Evolutionary conservation across 2,113 vertebrate genomes (phyloP).

Genomic region (Malurus elegans): DNA sequence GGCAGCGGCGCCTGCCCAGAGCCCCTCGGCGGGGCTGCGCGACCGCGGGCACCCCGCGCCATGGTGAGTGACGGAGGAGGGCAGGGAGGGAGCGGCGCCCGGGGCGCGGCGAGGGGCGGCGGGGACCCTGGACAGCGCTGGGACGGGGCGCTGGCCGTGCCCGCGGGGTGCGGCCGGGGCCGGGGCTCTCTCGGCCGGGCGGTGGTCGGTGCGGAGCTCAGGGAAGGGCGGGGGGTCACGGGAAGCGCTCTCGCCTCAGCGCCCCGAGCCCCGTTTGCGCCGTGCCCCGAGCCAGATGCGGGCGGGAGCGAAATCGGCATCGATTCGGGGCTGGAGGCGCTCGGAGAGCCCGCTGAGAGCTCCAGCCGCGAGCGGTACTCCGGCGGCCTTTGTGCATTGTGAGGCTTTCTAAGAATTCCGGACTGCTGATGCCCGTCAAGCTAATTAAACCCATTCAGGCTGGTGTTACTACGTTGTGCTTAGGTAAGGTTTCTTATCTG

Average conservation of each 20-base stretch:
- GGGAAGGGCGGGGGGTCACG: background rate
- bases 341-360: background rate
- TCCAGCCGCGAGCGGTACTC: background rate
- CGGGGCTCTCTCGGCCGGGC: background rate
- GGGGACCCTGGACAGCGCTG: conserved; percentile 47
- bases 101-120: background rate
- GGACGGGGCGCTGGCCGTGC: background rate
- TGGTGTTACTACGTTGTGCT: background rate
- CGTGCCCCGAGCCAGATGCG: background rate
- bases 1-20: background rate
- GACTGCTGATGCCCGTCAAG: background rate
- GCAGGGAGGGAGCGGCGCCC: background rate
- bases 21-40: background rate
- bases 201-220: background rate
- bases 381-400: background rate
- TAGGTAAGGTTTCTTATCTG: background rate
- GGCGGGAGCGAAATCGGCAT: accelerated
- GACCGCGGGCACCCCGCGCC: background rate
- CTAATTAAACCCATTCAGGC: background rate
- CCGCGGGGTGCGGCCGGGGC: background rate
- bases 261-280: background rate
- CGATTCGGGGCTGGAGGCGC: background rate
- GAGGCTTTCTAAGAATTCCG: background rate
- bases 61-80: background rate
- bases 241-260: background rate